Base-by-base conservation (phyloP, 2,888 invertebrate species). In the Pristionchus arcanus region DNA sequence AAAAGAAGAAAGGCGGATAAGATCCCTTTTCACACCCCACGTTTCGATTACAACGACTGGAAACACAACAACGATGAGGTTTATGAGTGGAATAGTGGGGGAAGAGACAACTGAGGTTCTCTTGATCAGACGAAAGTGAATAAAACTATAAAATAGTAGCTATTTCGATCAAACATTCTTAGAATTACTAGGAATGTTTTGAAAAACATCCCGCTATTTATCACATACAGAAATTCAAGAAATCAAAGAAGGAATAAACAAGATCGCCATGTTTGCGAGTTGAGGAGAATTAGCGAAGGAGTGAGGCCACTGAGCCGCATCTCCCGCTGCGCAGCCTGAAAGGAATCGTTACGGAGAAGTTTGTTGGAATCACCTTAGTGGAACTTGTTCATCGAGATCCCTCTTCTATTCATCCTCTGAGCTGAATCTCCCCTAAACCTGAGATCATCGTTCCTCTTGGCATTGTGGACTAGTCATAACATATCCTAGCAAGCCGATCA, bases 361-460 rank as follows among this genome's bases (percentile, higher is more conserved):
- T 81, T 81, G 81, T 81, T 81, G 49, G 81, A 81, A 49, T 81
- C 81, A 81, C 81, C 81, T 81, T 81, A 53, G 49, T 9, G 74
- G 21, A 71, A 74, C 74, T 74, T 74, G 74, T 74, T 34, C 74
- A 74, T 74, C 74, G 74, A 37, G 74, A 34, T 37, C 71, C 71
- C 71, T 34, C 71, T 71, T 4, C 59, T 59, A 59, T 59, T 59
- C 59, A 59, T 4, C 13, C 59, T 5, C 59, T 15, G 5, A 21
- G 55, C 2, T 59, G 21, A 59, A 4, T 59, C 21, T 59, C 21
- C 59, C 5, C 19, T 19, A 34, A 19, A 71, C 11, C 21, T 42
- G 16, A 37, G 34, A 34, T 74, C 21, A 74, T 74, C 31, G 74
- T 74, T 74, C 74, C 74, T 34, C 19, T 34, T 37, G 5, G 21